These are phyloP conservation scores for Syritta pipiens DNA, from an alignment of 2,888 invertebrate species.

Conservation along the genomic window DNA sequence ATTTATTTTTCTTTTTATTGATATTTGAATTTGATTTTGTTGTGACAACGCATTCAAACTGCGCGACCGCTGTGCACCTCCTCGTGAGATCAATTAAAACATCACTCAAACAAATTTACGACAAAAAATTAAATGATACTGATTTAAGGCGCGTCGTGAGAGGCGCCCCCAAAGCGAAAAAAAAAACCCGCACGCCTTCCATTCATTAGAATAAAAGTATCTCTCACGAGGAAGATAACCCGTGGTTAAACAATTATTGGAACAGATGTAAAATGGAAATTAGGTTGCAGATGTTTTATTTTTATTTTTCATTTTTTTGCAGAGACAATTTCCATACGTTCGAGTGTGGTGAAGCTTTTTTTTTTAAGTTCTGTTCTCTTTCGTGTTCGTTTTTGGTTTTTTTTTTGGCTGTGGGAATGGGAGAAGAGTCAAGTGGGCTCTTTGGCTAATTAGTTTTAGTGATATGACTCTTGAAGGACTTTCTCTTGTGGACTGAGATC, in stretches of 20 bases:
- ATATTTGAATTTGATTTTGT: no score
- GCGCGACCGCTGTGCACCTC: no score
- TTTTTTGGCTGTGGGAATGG: slow-evolving; percentile 8
- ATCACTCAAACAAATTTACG: no score
- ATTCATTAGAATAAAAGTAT: no score
- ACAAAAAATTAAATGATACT: no score
- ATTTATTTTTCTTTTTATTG: not conserved
- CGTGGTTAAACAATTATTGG: slow-evolving; percentile 40
- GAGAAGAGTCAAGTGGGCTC: slow-evolving; percentile 54
- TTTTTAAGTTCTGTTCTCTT: not conserved
- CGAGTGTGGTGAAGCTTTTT: slow-evolving; percentile 10
- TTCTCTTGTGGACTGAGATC: not conserved
- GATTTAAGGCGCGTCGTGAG: no score
- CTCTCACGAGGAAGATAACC: no score
- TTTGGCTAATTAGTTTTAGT: slow-evolving; percentile 62
- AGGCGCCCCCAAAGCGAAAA: no score
- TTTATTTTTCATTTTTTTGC: not conserved
- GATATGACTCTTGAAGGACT: slow-evolving; percentile 63
- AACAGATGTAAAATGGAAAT: slow-evolving; percentile 56
- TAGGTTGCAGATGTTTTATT: slow-evolving; percentile 57
- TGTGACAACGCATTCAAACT: no score
- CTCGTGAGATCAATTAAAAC: no score
- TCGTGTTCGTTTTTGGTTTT: not conserved
- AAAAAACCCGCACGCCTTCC: no score
- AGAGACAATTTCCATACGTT: no score